phyloP scores from a whole-genome alignment of 2,888 invertebrate species.

The Lumbricus terrestris region DNA sequence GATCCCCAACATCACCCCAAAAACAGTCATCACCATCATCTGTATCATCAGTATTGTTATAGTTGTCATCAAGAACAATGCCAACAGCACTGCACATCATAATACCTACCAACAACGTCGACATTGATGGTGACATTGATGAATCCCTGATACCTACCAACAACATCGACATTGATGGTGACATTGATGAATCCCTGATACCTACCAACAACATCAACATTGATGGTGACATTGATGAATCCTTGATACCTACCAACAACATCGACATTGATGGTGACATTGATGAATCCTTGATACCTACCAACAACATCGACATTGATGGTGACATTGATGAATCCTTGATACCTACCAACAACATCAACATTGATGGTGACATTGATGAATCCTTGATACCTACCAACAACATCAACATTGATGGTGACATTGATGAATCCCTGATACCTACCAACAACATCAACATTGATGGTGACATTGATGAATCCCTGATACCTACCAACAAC shows the following conservation, averaged over 20 bases:
- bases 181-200: conserved; percentile 80
- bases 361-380: conserved; percentile 81
- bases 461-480: conserved; percentile 78
- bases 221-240: too few relatives aligned
- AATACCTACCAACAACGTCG: too few relatives aligned
- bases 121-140: too few relatives aligned
- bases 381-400: too few relatives aligned
- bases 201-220: too few relatives aligned
- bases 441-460: conserved; percentile 68
- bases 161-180: conserved; percentile 77
- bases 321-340: too few relatives aligned
- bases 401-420: too few relatives aligned
- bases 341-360: conserved; percentile 64
- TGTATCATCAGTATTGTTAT: not conserved
- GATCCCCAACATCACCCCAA: not conserved
- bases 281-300: conserved; percentile 80
- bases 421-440: too few relatives aligned
- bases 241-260: conserved; percentile 61
- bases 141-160: conserved; percentile 14
- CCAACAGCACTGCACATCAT: too few relatives aligned
- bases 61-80: not conserved
- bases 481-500: too few relatives aligned
- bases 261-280: conserved; percentile 77
- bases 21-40: not conserved
- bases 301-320: too few relatives aligned